These are phyloP conservation scores for Glaucopsyche alexis DNA, from an alignment of 2,888 invertebrate species.

Conservation along the genomic window DNA sequence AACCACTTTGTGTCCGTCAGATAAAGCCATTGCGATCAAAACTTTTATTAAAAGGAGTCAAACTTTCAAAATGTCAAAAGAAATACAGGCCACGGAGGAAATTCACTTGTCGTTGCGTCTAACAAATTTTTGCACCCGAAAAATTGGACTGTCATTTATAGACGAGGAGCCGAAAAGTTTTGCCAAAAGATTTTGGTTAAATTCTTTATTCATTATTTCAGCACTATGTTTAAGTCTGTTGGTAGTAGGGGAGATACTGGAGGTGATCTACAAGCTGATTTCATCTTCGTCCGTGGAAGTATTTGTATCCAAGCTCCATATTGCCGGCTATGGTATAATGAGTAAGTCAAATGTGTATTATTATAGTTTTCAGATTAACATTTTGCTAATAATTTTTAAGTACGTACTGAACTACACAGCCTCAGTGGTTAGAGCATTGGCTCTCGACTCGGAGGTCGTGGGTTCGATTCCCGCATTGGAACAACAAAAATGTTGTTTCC, in stretches of 20 bases:
- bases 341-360: slow-evolving; percentile 48
- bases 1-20: background rate
- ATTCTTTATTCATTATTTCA: slow-evolving; percentile 41
- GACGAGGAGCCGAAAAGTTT: slow-evolving; percentile 46
- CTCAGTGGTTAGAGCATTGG: too few species aligned
- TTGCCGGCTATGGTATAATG: slow-evolving; percentile 61
- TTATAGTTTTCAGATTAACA: background rate
- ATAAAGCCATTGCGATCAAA: slow-evolving; percentile 2
- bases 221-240: slow-evolving; percentile 39
- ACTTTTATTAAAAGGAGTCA: slow-evolving; percentile 5
- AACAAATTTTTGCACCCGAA: slow-evolving; percentile 54
- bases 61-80: slow-evolving; percentile 32
- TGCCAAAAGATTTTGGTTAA: slow-evolving; percentile 42
- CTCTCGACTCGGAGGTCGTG: too few species aligned
- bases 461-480: too few species aligned
- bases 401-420: too few species aligned
- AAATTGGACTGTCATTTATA: slow-evolving; percentile 55
- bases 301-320: slow-evolving; percentile 58
- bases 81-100: slow-evolving; percentile 43
- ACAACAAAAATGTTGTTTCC: too few species aligned
- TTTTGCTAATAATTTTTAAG: too few species aligned
- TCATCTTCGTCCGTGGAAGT: slow-evolving; percentile 53
- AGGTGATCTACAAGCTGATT: slow-evolving; percentile 48
- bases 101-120: slow-evolving; percentile 51
- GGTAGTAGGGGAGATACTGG: slow-evolving; percentile 52